Base-by-base conservation (phyloP, 2,113 vertebrate species). In the Brienomyrus brachyistius region DNA sequence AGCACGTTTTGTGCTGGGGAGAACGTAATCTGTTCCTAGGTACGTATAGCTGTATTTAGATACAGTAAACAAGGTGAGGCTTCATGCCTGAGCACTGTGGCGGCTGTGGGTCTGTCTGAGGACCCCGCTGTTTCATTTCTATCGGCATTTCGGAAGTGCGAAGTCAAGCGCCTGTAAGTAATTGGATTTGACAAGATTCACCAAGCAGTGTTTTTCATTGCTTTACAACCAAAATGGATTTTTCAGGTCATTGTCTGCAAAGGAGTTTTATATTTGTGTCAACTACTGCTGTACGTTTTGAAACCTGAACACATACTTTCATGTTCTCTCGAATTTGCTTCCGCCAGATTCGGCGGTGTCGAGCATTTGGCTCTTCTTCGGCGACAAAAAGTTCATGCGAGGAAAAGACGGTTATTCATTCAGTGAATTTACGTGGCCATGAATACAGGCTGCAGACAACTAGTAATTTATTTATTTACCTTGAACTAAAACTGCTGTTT, bases 1-100 rank as follows among this genome's bases (percentile, higher is more conserved):
- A 43, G 27, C 6, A 56, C 88, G 92, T 94, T 94, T 95, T 96
- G 95, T 95, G 94, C 93, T 94, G 94, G 90, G 91, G 88, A 93
- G 94, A 95, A 91, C 92, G 91, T 88, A 66, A 90, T 91, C 85
- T 50, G 70, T 92, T 94, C 94, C 13, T 84, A 11, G 21, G 45
- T 54, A 21, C 21, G 35, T 23, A 47, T 23, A 48, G 40, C 23
- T 84, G 40, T 21, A 92, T 94, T 94, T 94, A 91, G 92, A 92
- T 17, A 93, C 91, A 92, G 94, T 92, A 92, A 92, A 94, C 92
- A 94, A 95, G 94, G 93, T 94, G 90, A 93, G 94, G 92, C 90
- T 91, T 91, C 90, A 80, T 89, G 89, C 89, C 94, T 94, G 94
- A 94, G 93, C 92, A 94, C 88, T 91, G 91, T 35, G 13, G n/a